Percentiles rank a stretch among this genome's conserved stretches.
phyloP scores from a whole-genome alignment of 2,888 invertebrate species.

The Thereva nobilitata region DNA sequence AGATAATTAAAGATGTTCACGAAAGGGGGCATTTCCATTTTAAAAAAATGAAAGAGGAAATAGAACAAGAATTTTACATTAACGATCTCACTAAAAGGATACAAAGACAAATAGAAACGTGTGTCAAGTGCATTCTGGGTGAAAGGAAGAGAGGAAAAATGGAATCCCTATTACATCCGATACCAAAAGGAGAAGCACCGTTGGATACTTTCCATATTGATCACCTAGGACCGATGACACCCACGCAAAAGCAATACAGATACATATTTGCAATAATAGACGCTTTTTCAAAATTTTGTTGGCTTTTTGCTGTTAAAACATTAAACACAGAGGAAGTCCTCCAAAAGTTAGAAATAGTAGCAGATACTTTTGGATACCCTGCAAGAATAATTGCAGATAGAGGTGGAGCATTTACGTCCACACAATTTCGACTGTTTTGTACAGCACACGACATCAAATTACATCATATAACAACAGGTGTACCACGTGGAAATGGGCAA shows the following conservation, averaged over 20 bases:
- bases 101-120: neutral
- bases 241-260: slow-evolving; percentile 46
- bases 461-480: too few relatives aligned
- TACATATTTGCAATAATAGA: slow-evolving; percentile 49
- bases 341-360: slow-evolving; percentile 45
- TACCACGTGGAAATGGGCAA: too few relatives aligned
- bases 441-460: too few relatives aligned
- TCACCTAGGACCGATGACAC: slow-evolving; percentile 49
- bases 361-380: slow-evolving; percentile 50
- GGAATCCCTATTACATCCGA: neutral
- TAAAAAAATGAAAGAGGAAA: neutral
- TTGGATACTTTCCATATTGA: slow-evolving; percentile 48
- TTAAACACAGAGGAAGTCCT: slow-evolving; percentile 46
- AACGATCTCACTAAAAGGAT: neutral
- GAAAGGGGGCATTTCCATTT: neutral
- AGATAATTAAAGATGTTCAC: neutral
- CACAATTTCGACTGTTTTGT: slow-evolving; percentile 50
- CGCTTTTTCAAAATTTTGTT: slow-evolving; percentile 49
- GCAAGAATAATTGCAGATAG: slow-evolving; percentile 48
- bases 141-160: slow-evolving; percentile 10
- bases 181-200: neutral
- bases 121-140: slow-evolving; percentile 3
- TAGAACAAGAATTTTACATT: slow-evolving; percentile 3
- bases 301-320: slow-evolving; percentile 48
- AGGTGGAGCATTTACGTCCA: slow-evolving; percentile 50